phyloP scores from a whole-genome alignment of 2,888 invertebrate species.

The Hydrotaea diabolus region DNA sequence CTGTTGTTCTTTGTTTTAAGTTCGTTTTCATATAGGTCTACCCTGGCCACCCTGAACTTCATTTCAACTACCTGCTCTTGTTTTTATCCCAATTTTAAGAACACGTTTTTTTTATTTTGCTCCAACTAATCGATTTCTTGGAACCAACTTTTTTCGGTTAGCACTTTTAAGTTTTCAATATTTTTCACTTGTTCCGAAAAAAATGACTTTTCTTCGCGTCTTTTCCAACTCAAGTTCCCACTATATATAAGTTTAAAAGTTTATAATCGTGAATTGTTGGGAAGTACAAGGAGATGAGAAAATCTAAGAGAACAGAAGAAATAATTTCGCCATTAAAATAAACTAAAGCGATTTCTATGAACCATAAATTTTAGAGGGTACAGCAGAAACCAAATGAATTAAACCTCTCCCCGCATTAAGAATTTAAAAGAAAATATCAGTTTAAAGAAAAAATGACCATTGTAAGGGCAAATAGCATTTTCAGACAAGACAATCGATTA shows the following conservation, averaged over 20 bases:
- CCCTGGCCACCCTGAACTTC: no score
- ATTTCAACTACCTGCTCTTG: background rate
- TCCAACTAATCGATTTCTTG: background rate
- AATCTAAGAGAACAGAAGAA: background rate
- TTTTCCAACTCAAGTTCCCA: constrained; percentile 2
- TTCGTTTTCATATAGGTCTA: no score
- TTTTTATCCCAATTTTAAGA: background rate
- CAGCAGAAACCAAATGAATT: background rate
- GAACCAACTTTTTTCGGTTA: background rate
- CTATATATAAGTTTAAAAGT: constrained; percentile 40
- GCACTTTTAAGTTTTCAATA: background rate
- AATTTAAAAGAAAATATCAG: no score
- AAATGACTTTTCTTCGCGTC: background rate
- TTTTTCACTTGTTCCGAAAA: background rate
- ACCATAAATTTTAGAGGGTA: constrained; percentile 40
- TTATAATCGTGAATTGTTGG: constrained; percentile 42
- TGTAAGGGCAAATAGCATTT: no score
- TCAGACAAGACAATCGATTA: constrained; percentile 44
- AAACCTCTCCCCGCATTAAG: no score
- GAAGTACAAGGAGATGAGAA: background rate
- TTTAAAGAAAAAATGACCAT: no score
- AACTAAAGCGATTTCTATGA: constrained; percentile 5
- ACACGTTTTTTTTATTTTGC: background rate
- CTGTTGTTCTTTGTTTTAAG: no score
- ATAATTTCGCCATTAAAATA: constrained; percentile 20